Percentiles rank a stretch among this genome's conserved stretches.
phyloP scores from a whole-genome alignment of 2,888 invertebrate species.

The Amaurobius ferox region DNA sequence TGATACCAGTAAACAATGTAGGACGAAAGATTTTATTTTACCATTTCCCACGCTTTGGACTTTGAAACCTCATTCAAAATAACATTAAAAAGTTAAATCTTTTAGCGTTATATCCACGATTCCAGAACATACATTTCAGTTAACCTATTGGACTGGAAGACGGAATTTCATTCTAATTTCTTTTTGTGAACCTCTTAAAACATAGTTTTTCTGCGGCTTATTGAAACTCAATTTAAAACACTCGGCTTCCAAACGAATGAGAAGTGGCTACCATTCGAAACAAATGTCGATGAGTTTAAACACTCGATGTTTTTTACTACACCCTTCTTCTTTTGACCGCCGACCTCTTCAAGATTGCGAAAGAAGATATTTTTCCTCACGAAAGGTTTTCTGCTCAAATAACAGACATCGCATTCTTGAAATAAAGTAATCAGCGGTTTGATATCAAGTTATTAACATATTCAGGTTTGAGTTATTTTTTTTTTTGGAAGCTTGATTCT shows the following conservation, averaged over 20 bases:
- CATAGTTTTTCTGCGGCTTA: not conserved
- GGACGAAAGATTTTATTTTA: not conserved
- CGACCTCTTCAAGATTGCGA: not conserved
- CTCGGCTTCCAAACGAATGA: not conserved
- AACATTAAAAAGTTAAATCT: not conserved
- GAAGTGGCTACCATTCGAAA: not conserved
- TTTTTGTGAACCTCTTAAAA: not conserved
- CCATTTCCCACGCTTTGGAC: not conserved
- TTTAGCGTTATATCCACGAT: not conserved
- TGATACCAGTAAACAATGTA: not conserved
- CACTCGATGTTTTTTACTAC: not conserved
- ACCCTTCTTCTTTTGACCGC: slow-evolving; percentile 8
- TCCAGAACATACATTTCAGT: not conserved
- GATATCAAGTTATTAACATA: not conserved
- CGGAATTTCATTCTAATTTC: not conserved
- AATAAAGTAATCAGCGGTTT: not conserved
- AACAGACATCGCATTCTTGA: not conserved
- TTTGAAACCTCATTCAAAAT: not conserved
- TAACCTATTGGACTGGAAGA: not conserved
- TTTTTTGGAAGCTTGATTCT: not conserved
- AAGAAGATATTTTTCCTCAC: not conserved
- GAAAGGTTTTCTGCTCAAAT: not conserved
- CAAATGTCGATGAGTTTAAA: not conserved
- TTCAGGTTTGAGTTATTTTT: not conserved
- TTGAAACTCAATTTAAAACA: not conserved